phyloP scores from a whole-genome alignment of 2,888 invertebrate genomes.

The Cataglyphis rosenhaueri region DNA sequence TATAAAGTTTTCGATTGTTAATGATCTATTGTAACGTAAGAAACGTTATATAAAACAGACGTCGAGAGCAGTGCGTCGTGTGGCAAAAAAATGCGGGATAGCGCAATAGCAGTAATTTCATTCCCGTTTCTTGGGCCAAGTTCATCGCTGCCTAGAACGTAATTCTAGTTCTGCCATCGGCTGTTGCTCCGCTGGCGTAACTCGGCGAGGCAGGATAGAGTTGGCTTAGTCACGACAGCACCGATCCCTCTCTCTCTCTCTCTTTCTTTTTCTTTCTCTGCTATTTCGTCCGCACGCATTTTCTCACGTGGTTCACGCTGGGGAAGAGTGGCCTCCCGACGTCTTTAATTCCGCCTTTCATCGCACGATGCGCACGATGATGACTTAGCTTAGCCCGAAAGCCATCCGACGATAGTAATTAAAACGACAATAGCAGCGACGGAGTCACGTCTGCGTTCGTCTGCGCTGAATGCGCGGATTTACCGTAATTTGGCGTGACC shows the following conservation, averaged over 20 bases:
- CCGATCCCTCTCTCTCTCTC: neutral
- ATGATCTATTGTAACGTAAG: conserved; percentile 41
- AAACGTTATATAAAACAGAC: conserved; percentile 43
- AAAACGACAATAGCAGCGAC: conserved; percentile 43
- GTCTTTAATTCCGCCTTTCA: conserved; percentile 23
- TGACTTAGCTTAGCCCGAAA: neutral
- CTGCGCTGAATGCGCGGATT: conserved; percentile 51
- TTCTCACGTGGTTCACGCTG: conserved; percentile 45
- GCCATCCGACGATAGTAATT: conserved; percentile 31
- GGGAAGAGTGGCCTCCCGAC: too few relatives aligned
- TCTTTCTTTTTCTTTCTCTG: neutral
- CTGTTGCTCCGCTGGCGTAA: conserved; percentile 61
- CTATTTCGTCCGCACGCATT: conserved; percentile 43
- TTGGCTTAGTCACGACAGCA: conserved; percentile 50
- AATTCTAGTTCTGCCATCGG: conserved; percentile 57
- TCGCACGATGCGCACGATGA: conserved; percentile 21
- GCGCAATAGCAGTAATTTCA: conserved; percentile 67
- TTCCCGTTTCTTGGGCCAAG: conserved; percentile 67
- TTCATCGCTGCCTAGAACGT: conserved; percentile 55
- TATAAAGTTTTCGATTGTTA: conserved; percentile 19
- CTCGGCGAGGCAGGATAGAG: conserved; percentile 50
- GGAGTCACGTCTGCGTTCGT: neutral
- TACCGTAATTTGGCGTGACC: conserved; percentile 65
- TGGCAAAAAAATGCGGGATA: conserved; percentile 56
- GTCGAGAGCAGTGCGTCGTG: conserved; percentile 49